Evolutionary conservation across 2,797 vertebrate species (phyloP).

Genomic region (Epinephelus coioides): DNA sequence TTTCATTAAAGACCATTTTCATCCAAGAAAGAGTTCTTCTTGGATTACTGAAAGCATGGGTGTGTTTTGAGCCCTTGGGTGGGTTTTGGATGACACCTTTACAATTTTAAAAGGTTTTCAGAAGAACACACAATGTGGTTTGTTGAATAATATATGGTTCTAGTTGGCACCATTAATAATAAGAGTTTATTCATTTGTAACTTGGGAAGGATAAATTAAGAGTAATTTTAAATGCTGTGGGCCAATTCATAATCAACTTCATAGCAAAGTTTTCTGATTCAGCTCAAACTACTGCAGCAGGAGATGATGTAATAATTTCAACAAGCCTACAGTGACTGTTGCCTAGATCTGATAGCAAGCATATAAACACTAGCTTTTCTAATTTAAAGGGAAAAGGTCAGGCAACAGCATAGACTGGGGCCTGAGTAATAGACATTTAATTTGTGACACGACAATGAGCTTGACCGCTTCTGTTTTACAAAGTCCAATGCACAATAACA

Average conservation of each 20-base stretch:
- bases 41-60: too few relatives aligned
- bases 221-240: background rate
- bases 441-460: conserved; percentile 19
- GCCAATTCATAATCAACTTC: background rate
- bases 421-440: conserved; percentile 22
- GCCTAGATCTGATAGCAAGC: conserved; percentile 3
- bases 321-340: background rate
- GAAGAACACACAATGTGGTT: too few relatives aligned
- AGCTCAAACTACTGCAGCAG: background rate
- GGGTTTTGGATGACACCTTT: too few relatives aligned
- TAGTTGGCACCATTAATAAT: too few relatives aligned
- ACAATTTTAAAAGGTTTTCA: too few relatives aligned
- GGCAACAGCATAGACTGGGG: background rate
- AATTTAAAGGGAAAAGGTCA: conserved; percentile 26
- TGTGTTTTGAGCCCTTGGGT: too few relatives aligned
- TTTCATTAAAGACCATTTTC: too few relatives aligned
- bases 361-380: conserved; percentile 3
- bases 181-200: background rate
- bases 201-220: background rate
- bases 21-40: too few relatives aligned
- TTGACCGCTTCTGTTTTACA: background rate
- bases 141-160: too few relatives aligned
- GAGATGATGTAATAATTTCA: background rate
- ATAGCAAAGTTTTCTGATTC: background rate
- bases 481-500: conserved; percentile 24